A percentile compares a stretch with the other conserved stretches of the same genome.
Evolutionary conservation across 2,888 invertebrate genomes (phyloP).

Genomic region (Pterostichus niger): DNA sequence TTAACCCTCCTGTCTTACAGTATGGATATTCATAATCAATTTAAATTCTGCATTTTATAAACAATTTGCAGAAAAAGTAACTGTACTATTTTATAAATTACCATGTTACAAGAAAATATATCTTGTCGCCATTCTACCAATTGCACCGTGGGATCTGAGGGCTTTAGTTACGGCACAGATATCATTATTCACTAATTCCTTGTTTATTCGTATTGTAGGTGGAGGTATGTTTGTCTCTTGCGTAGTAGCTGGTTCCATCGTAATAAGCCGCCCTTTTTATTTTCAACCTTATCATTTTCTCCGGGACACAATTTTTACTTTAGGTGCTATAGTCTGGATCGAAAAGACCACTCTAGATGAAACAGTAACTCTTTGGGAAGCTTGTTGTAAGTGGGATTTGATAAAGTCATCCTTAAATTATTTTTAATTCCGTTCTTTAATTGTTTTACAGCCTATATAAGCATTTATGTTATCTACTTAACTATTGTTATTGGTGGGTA

Average conservation of each 20-base stretch:
- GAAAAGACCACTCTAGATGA: conserved; percentile 5
- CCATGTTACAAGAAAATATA: too few relatives aligned
- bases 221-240: conserved; percentile 31
- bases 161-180: too few relatives aligned
- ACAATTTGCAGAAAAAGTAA: too few relatives aligned
- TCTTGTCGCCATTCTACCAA: too few relatives aligned
- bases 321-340: conserved; percentile 4
- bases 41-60: too few relatives aligned
- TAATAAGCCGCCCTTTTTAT: neutral
- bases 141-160: too few relatives aligned
- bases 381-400: conserved; percentile 1
- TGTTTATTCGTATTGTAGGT: conserved; percentile 30
- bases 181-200: too few relatives aligned
- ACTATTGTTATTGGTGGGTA: neutral
- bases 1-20: too few relatives aligned
- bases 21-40: too few relatives aligned
- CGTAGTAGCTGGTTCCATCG: conserved; percentile 1
- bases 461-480: neutral
- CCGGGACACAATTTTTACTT: neutral
- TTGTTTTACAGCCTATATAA: neutral
- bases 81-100: too few relatives aligned
- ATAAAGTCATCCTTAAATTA: neutral
- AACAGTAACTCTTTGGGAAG: neutral
- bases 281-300: conserved; percentile 8
- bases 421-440: neutral